Base-by-base conservation (phyloP, 2,888 invertebrate genomes). In the Drosophila prostipennis region DNA sequence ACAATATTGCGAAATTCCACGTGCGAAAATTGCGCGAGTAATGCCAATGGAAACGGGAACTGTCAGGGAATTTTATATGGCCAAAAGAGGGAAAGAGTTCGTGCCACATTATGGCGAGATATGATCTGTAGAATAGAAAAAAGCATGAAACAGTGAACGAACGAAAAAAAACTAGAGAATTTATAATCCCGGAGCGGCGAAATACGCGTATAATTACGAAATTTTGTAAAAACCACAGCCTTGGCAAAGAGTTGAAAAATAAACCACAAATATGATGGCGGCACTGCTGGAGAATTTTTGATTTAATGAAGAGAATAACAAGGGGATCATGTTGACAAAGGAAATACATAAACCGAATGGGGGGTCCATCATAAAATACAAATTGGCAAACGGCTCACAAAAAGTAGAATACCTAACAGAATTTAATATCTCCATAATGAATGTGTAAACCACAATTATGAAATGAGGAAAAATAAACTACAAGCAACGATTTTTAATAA, bases 1-100 rank as follows among this genome's bases (percentile, higher is more conserved):
- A 76, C 76, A 67, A 69, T 74, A 86, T 86, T 86, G 78, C 80
- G 67, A 83, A 86, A 84, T 86, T 84, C 84, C 84, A 81, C 81
- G 78, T 86, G 84, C 76, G 72, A 79, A 84, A 78, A 78, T 78
- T 74, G 77, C 77, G 77, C 77, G 84, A 81, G 81, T 84, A 76
- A 81, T 76, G 69, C 71, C 77, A 77, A 74, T 79, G 79, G 83
- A 68, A 65, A 26, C 67, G 54, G 48, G 51, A 72, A 74, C 60
- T 65, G 63, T 51, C 45, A 77, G 76, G 73, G 82, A 81, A 84
- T 81, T 81, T 81, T 76, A 79, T 84, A 48, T 54, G 36, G 36
- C 36, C 71, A 68, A 52, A 58, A 45, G 60, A 26, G 54, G 39
- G 32, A 26, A 57, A 58, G 61, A 58, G 61, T 57, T 58, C 16